Evolutionary conservation across 1,140 invertebrate species (phyloP), one percentile per base, ranked within the genome.

Genomic region (Atopsyche davidsoni): DNA sequence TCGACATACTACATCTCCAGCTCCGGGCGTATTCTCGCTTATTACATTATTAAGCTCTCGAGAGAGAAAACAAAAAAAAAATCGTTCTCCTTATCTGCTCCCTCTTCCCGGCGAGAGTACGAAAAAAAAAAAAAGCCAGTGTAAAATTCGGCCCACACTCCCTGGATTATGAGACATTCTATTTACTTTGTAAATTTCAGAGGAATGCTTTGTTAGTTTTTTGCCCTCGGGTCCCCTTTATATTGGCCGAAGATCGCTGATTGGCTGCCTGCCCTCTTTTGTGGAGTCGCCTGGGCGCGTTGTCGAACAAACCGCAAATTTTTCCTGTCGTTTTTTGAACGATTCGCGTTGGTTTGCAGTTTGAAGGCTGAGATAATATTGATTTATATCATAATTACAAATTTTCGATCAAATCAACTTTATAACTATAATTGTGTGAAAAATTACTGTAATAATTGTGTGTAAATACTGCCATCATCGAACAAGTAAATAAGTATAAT

Each of bases 141-240:
- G 28, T 25, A 25, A 19, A n/a, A 43, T 42, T 28, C 39, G 19
- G 35, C 21, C 36, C 35, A 19, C 40, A 21, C 13, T 31, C 23
- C 23, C 23, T 24, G 32, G 41, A 45, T 45, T 45, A 45, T 51
- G 23, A 45, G 40, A 9, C 44, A 28, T 38, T 46, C 42, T 53
- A 53, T 53, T 53, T 53, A 46, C 44, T 53, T 53, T 47, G 44
- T 46, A 46, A 53, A 39, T 53, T 53, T 23, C 40, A 4, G 25
- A 36, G n/a, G 17, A 31, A 23, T 35, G 19, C 41, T 42, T 50
- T 44, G 48, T 28, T 23, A 39, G 36, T 19, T 25, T 49, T 40
- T 40, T 16, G 13, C 23, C 10, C 10, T 14, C 4, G 22, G 23
- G 7, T 24, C 24, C 24, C 13, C n/a, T 11, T n/a, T n/a, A n/a